phyloP scores from a whole-genome alignment of 2,113 vertebrate species.

The Atrichornis clamosus region DNA sequence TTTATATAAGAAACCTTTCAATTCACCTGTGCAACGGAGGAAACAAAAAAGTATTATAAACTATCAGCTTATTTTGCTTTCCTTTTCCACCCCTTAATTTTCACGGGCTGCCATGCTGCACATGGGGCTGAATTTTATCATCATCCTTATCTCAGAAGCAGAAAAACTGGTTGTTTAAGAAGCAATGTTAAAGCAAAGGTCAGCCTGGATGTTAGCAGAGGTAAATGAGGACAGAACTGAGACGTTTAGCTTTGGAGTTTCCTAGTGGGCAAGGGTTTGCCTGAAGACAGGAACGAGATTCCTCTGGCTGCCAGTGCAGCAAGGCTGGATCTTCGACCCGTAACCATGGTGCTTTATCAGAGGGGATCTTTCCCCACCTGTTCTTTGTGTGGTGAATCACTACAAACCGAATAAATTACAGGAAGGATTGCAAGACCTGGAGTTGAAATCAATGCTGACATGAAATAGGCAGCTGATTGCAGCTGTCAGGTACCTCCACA shows the following conservation, averaged over 20 bases:
- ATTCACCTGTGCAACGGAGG: not conserved
- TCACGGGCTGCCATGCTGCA: not conserved
- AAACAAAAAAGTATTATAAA: not conserved
- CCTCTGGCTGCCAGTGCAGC: not conserved
- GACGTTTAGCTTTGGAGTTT: not conserved
- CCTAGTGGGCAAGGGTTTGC: not conserved
- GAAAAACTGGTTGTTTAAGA: not conserved
- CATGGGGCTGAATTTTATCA: not conserved
- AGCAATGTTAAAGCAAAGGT: not conserved
- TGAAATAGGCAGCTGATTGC: slow-evolving; percentile 38
- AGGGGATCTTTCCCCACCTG: not conserved
- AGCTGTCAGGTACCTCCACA: slow-evolving; percentile 49
- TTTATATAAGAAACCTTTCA: not conserved
- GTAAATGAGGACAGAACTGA: not conserved
- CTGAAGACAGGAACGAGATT: not conserved
- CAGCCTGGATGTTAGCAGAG: not conserved
- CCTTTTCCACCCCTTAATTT: not conserved
- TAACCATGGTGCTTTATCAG: not conserved
- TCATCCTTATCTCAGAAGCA: not conserved
- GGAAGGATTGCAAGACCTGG: not conserved
- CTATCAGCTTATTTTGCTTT: not conserved
- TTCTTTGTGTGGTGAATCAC: slow-evolving; percentile 12
- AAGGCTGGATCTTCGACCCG: not conserved
- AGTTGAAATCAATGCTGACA: slow-evolving; percentile 26
- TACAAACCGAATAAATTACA: slow-evolving; percentile 18